Conservation (phyloP, 2,888 invertebrate species). For the Epiperipatus broadwayi region DNA sequence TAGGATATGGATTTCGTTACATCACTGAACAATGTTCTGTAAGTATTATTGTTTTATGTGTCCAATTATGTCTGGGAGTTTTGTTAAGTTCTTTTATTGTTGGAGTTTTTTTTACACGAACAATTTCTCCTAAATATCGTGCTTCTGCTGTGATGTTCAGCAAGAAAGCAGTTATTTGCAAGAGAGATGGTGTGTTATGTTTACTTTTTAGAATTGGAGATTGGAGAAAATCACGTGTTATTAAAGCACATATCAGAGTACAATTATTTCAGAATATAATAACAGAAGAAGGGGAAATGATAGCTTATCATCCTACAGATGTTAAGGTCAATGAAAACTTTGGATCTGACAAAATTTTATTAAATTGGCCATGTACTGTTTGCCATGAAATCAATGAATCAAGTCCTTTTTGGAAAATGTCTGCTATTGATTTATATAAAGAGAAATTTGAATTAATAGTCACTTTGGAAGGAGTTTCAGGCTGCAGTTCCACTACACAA, state of each 20-base stretch:
- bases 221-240: constrained; percentile 90
- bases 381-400: no score
- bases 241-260: constrained; percentile 87
- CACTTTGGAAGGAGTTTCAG: no score
- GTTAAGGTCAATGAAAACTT: constrained; percentile 35
- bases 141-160: constrained; percentile 89
- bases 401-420: no score
- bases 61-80: constrained; percentile 77
- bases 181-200: constrained; percentile 72
- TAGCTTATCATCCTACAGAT: constrained; percentile 43
- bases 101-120: constrained; percentile 70
- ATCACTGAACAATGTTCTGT: constrained; percentile 82
- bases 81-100: constrained; percentile 66
- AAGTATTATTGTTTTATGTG: constrained; percentile 73
- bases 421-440: no score
- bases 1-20: constrained; percentile 62
- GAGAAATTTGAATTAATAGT: no score
- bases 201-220: constrained; percentile 89
- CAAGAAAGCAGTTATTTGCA: constrained; percentile 72
- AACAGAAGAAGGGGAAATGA: constrained; percentile 54
- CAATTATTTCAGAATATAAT: constrained; percentile 85
- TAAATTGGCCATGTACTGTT: constrained; percentile 47
- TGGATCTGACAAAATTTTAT: constrained; percentile 30
- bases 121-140: constrained; percentile 85
- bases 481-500: constrained; percentile 23